Base-by-base conservation (phyloP, 2,888 invertebrate genomes). In the Apodemia zela region DNA sequence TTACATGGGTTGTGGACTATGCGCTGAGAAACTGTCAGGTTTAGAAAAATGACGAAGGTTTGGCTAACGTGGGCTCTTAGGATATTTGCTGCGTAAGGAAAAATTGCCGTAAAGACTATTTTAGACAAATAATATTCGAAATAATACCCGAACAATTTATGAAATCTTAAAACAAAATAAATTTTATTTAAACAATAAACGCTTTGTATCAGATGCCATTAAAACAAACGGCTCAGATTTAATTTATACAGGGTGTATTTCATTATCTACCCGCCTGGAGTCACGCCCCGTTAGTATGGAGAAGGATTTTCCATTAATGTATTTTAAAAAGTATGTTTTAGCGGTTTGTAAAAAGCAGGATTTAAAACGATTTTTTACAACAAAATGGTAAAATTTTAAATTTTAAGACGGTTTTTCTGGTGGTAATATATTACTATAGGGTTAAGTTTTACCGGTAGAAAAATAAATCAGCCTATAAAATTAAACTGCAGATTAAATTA, bases 201-300 rank as follows among this genome's bases (percentile, higher is more conserved):
- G 49, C 49, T 49, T 49, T 18, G 18, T 49, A 49, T 49, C 49
- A 18, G 11, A 17, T 21, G 51, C 21, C 51, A 51, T 51, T 51
- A 51, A 51, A 51, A 51, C 51, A 51, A 51, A 51, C 51, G 70
- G 69, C 69, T 69, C 73, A 69, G 74, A 77, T 78, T 80, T 76
- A 76, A 78, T 81, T 80, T 78, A 79, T 75, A 76, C 77, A 71
- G 73, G 73, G 72, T 74, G 75, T 76, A 77, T 77, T 78, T 76
- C 79, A 81, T 81, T 79, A 80, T 80, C 79, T 79, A 74, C 71
- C 69, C 67, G 64, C 51, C 71, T 71, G 77, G 75, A 73, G 69
- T 68, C 61, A 66, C 70, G 72, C 68, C 66, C 66, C 61, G 68
- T 65, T 68, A 67, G 49, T 49, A 49, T 49, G 49, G 49, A 49